These are phyloP conservation scores for Calvadosia cruxmelitensis DNA, from an alignment of 30 jellyfish, hydroid and myxozoan genomes.

Conservation along the genomic window DNA sequence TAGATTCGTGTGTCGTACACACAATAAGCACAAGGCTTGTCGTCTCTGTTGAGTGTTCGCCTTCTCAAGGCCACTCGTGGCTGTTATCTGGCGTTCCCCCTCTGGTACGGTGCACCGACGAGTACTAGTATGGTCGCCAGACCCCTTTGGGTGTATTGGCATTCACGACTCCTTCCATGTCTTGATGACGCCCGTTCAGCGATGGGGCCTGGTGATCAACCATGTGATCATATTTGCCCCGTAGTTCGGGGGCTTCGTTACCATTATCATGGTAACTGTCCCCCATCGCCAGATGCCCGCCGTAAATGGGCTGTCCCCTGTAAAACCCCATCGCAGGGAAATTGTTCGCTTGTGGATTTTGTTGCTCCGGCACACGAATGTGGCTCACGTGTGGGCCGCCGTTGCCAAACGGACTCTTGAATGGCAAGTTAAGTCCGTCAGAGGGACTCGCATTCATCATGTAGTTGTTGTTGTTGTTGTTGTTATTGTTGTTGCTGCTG, in stretches of 20 bases:
- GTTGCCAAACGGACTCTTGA: neutral
- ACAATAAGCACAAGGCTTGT: too few relatives aligned
- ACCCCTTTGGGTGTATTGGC: slow-evolving; percentile 84
- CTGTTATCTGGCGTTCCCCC: too few relatives aligned
- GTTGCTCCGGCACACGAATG: neutral
- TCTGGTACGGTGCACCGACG: too few relatives aligned
- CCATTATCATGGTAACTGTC: neutral
- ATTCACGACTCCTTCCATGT: slow-evolving; percentile 54
- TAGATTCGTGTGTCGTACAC: too few relatives aligned
- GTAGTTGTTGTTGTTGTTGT: slow-evolving; percentile 69
- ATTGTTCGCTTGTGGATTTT: neutral
- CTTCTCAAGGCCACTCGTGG: too few relatives aligned
- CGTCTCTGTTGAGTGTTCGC: too few relatives aligned
- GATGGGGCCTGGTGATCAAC: too few relatives aligned
- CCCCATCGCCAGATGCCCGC: neutral
- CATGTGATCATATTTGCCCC: neutral
- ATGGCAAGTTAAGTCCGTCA: slow-evolving; percentile 84
- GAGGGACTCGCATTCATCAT: slow-evolving; percentile 67
- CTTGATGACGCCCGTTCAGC: neutral
- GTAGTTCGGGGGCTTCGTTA: neutral
- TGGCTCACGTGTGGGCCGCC: neutral
- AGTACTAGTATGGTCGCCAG: slow-evolving; percentile 83
- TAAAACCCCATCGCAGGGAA: neutral
- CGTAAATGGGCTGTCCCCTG: neutral
- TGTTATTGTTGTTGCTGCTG: slow-evolving; percentile 36